Evolutionary conservation across 2,797 vertebrate genomes (phyloP).

Genomic region (Clarias fuscus): DNA sequence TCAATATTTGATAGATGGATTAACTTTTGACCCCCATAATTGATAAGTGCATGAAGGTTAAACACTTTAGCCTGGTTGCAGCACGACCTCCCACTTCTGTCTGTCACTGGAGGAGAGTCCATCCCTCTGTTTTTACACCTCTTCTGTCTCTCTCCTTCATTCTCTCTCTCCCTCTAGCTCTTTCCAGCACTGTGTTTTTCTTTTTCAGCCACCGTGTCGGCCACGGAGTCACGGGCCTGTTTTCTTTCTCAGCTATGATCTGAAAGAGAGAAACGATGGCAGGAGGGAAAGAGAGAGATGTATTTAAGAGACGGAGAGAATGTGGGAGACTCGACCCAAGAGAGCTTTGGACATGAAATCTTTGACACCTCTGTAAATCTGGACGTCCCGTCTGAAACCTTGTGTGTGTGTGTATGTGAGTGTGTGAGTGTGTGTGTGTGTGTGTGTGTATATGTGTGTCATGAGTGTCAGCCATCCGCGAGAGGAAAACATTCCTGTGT

Average conservation of each 20-base stretch:
- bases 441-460: constrained; percentile 56
- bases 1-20: background rate
- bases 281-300: constrained; percentile 33
- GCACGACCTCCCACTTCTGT: background rate
- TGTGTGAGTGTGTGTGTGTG: constrained; percentile 54
- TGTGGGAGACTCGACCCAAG: constrained; percentile 47
- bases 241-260: constrained; percentile 50
- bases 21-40: background rate
- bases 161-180: constrained; percentile 3
- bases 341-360: constrained; percentile 57
- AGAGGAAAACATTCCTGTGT: constrained; percentile 77
- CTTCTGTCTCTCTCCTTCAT: constrained; percentile 43
- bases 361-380: constrained; percentile 59
- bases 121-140: constrained; percentile 24
- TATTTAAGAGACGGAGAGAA: constrained; percentile 21
- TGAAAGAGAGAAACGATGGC: constrained; percentile 40
- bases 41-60: background rate
- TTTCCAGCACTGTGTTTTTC: constrained; percentile 37
- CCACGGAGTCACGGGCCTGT: constrained; percentile 39
- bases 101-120: constrained; percentile 32
- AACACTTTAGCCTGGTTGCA: background rate
- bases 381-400: constrained; percentile 48
- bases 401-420: constrained; percentile 55
- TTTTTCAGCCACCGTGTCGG: constrained; percentile 52
- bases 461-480: constrained; percentile 77